Percentiles rank a stretch among this genome's conserved stretches.
phyloP scores from a whole-genome alignment of 2,797 vertebrate genomes.

The Apogon talboti region DNA sequence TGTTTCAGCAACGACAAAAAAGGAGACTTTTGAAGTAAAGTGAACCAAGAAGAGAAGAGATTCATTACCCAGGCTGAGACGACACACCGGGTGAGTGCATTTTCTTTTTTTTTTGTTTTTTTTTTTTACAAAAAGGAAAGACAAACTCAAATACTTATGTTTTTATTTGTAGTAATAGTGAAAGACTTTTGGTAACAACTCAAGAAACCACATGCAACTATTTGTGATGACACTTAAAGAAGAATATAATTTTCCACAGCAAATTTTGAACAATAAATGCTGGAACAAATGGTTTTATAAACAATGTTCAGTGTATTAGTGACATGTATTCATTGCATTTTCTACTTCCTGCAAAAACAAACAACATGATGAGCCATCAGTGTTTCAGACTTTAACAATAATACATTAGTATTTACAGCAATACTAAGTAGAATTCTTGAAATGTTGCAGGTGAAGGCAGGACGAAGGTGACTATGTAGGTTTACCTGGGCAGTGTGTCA shows the following conservation, averaged over 20 bases:
- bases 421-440: neutral
- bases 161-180: conserved; percentile 18
- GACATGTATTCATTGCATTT: neutral
- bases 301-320: neutral
- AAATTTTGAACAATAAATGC: conserved; percentile 31
- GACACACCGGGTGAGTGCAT: no score
- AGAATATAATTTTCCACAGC: no score
- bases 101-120: no score
- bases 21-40: no score
- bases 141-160: no score
- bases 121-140: no score
- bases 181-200: conserved; percentile 5
- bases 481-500: conserved; percentile 82
- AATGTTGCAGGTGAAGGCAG: neutral
- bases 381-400: neutral
- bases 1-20: no score
- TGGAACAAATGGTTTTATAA: neutral
- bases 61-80: no score
- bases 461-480: neutral
- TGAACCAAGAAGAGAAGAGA: no score
- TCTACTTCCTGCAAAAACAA: conserved; percentile 65
- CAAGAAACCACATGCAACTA: conserved; percentile 5
- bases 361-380: neutral
- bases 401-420: neutral
- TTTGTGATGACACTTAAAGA: neutral